Percentiles rank a stretch among this genome's conserved stretches.
Conservation (phyloP, 2,888 invertebrate species). For the Dinocampus coccinellae region DNA sequence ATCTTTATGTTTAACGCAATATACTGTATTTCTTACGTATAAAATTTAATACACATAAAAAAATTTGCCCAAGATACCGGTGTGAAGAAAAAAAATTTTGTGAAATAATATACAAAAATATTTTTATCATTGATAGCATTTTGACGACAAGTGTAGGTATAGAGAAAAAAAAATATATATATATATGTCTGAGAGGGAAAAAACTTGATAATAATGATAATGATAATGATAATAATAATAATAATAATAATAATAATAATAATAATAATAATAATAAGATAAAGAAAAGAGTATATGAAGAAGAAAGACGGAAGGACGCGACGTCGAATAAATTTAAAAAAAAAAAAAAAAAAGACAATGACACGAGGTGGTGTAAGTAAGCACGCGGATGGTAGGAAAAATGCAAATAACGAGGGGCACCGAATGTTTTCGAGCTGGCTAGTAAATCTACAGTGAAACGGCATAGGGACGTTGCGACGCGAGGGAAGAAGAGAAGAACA, state of each 20-base stretch:
- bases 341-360: conserved; percentile 10
- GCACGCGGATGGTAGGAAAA: conserved; percentile 3
- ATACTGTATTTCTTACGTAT: not conserved
- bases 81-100: no score
- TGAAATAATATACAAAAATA: no score
- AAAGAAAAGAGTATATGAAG: not conserved
- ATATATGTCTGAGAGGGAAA: no score
- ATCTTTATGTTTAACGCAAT: no score
- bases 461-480: conserved; percentile 24
- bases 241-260: no score
- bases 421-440: conserved; percentile 66
- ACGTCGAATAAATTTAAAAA: conserved; percentile 5
- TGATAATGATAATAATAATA: no score
- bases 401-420: conserved; percentile 52
- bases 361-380: conserved; percentile 17
- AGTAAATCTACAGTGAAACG: conserved; percentile 56
- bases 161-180: no score
- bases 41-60: not conserved
- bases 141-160: no score
- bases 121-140: no score
- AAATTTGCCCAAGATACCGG: not conserved
- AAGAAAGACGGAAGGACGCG: not conserved
- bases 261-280: no score
- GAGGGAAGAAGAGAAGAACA: no score
- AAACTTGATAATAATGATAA: no score